Percentiles rank a stretch among this genome's conserved stretches.
Evolutionary conservation across 2,888 invertebrate species (phyloP).

Genomic region (Diplolepis rosae): DNA sequence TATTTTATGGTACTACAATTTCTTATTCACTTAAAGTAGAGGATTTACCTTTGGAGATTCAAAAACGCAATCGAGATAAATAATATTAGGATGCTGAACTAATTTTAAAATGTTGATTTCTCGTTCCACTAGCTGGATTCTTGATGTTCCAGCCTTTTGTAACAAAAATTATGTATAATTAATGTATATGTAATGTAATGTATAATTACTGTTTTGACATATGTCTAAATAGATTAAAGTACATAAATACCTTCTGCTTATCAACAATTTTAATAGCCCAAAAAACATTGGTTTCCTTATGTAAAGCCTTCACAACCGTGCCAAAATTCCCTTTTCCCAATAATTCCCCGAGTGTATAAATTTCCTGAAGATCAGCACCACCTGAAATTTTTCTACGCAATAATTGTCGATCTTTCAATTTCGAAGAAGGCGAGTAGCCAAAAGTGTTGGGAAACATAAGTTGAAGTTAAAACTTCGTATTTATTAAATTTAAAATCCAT

Average conservation of each 20-base stretch:
- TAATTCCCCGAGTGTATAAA: slow-evolving; percentile 68
- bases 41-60: slow-evolving; percentile 76
- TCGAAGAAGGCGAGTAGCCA: slow-evolving; percentile 26
- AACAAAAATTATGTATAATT: slow-evolving; percentile 12
- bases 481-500: background rate
- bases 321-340: slow-evolving; percentile 73
- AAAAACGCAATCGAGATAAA: slow-evolving; percentile 75
- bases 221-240: too few relatives aligned
- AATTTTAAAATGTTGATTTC: slow-evolving; percentile 77
- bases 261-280: slow-evolving; percentile 74
- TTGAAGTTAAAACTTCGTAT: background rate
- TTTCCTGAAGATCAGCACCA: slow-evolving; percentile 56
- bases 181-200: too few relatives aligned
- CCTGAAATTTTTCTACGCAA: slow-evolving; percentile 62
- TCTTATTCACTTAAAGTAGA: too few relatives aligned
- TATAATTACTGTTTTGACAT: background rate
- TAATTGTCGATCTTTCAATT: slow-evolving; percentile 61
- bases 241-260: slow-evolving; percentile 62
- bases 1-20: too few relatives aligned
- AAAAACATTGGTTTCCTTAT: slow-evolving; percentile 62
- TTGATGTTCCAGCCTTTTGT: slow-evolving; percentile 49
- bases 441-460: background rate
- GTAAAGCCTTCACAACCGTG: slow-evolving; percentile 68
- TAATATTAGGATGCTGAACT: slow-evolving; percentile 77
- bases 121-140: slow-evolving; percentile 72